A percentile compares a stretch with the other conserved stretches of the same genome.
phyloP scores from a whole-genome alignment of 2,113 vertebrate genomes.

The Ameiurus melas region DNA sequence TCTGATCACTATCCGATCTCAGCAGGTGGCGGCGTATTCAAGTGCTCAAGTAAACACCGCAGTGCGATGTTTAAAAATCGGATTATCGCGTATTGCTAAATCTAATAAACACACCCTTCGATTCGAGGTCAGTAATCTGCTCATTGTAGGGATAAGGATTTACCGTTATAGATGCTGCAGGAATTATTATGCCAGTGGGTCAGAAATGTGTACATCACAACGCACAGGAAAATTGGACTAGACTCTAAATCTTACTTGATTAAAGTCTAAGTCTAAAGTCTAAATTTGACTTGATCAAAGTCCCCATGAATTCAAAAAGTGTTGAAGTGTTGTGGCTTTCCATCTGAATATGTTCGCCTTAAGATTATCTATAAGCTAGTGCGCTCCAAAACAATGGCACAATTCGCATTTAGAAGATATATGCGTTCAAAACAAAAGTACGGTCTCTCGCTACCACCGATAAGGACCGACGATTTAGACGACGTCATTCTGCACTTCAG shows the following conservation, averaged over 20 bases:
- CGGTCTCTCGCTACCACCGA: no score
- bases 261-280: not conserved
- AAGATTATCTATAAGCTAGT: no score
- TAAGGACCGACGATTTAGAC: no score
- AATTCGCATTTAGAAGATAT: no score
- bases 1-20: not conserved
- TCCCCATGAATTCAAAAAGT: no score
- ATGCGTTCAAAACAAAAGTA: no score
- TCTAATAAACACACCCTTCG: not conserved
- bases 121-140: not conserved
- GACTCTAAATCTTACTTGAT: not conserved
- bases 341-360: no score
- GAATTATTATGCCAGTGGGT: not conserved
- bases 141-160: not conserved
- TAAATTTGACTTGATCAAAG: no score
- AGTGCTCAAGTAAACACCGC: slow-evolving; percentile 6
- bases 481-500: no score
- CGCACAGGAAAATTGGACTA: not conserved
- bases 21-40: not conserved
- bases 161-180: not conserved
- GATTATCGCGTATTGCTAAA: not conserved
- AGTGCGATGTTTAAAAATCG: not conserved
- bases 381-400: no score
- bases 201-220: not conserved
- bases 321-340: no score